Evolutionary conservation across 2,797 vertebrate genomes (phyloP), one percentile per base, ranked within the genome.

Genomic region (Hydrocynus forskahlii): DNA sequence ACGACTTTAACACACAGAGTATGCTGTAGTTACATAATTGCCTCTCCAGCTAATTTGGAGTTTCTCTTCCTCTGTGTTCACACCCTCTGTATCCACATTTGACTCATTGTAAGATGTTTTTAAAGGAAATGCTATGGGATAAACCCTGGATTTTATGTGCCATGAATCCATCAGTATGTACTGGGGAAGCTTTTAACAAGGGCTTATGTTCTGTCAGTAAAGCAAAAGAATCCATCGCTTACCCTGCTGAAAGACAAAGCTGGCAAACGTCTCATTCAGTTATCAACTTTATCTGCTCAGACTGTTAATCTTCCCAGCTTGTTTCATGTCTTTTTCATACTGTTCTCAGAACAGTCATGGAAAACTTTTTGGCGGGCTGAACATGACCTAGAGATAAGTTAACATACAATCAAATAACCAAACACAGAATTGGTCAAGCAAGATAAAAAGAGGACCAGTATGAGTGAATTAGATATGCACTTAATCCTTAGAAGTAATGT

Each of bases 141-240:
- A 72, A 79, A 59, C 35, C 73, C 40, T 54, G 72, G 59, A 66
- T 73, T 82, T 76, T 55, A 71, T n/a, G 55, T 79, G 60, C 67
- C 67, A 63, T 75, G 43, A 62, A 59, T 80, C 72, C 54, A 52
- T 79, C 73, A 80, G 21, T 25, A n/a, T 19, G 62, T 25, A 55
- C 55, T 29, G 64, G 72, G 77, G 43, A 74, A 64, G 69, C 52
- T 59, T 83, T 79, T 74, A 73, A 54, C 74, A 78, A 69, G 55
- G 57, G 74, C 64, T 79, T 76, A 75, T 16, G 52, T 21, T 83
- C 5, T 57, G 55, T 80, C 59, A 83, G 71, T 67, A 83, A 80
- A 63, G 74, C 43, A 71, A 57, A 72, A 80, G 45, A 75, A 62
- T 19, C 52, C 5, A 2, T 19, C 57, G 60, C 45, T 70, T 64